Percentiles rank a stretch among this genome's conserved stretches.
Evolutionary conservation across 2,888 invertebrate species (phyloP).

Genomic region (Hydraecia micacea): DNA sequence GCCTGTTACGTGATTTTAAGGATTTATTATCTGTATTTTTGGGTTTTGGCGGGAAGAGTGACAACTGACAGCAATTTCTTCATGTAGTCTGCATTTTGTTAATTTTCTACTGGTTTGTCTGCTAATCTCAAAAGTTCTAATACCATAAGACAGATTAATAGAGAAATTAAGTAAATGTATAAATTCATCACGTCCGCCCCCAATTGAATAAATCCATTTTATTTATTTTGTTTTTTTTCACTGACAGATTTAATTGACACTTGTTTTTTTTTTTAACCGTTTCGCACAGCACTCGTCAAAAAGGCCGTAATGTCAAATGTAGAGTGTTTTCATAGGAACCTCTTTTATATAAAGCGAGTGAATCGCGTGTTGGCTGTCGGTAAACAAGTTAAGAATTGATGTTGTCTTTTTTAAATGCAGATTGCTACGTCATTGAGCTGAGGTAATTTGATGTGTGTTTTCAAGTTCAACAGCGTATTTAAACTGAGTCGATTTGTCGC

Average conservation of each 20-base stretch:
- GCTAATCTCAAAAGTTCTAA: constrained; percentile 1
- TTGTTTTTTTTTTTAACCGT: constrained; percentile 7
- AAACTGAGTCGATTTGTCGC: background rate
- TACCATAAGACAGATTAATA: background rate
- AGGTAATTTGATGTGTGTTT: constrained; percentile 29
- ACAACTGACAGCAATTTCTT: background rate
- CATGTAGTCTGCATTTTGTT: constrained; percentile 13
- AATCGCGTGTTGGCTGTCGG: constrained; percentile 59
- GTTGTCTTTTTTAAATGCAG: constrained; percentile 49
- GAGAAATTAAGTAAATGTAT: constrained; percentile 21
- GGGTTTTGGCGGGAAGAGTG: constrained; percentile 39
- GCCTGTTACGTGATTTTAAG: background rate
- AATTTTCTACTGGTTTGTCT: constrained; percentile 5
- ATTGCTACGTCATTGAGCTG: constrained; percentile 25
- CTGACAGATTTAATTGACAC: background rate
- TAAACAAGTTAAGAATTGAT: constrained; percentile 65
- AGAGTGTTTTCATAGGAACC: constrained; percentile 30
- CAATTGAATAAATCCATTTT: constrained; percentile 29
- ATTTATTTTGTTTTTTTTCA: constrained; percentile 17
- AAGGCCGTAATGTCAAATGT: constrained; percentile 51
- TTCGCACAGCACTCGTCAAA: constrained; percentile 20
- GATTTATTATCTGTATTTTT: constrained; percentile 36
- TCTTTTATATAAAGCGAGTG: constrained; percentile 55
- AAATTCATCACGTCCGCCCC: constrained; percentile 9
- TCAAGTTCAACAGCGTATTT: constrained; percentile 35